Conservation (phyloP, 2,113 vertebrate genomes). For the Bubo blakistoni region DNA sequence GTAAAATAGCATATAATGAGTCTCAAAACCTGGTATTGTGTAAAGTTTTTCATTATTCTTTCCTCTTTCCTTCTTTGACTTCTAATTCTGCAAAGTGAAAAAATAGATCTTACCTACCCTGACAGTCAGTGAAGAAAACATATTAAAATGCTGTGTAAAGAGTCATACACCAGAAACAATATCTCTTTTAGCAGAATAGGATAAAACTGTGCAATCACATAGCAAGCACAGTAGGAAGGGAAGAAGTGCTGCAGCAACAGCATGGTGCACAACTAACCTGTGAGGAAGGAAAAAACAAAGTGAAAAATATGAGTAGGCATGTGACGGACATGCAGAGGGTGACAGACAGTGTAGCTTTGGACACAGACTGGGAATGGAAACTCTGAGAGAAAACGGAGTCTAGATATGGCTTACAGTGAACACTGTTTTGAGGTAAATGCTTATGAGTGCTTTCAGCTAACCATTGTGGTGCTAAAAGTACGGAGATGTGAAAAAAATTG, state of each 20-base stretch:
- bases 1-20: background rate
- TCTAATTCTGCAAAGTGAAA: background rate
- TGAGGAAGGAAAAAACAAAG: background rate
- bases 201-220: background rate
- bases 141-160: background rate
- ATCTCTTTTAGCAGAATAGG: background rate
- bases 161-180: background rate
- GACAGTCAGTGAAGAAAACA: background rate
- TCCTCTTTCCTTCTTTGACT: background rate
- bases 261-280: background rate
- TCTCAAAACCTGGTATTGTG: background rate
- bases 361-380: background rate
- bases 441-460: background rate
- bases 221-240: background rate
- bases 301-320: background rate
- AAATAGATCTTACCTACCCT: background rate
- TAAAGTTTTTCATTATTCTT: background rate
- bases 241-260: background rate
- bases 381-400: background rate
- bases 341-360: background rate
- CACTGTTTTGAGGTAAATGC: background rate
- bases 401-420: background rate
- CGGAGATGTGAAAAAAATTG: background rate
- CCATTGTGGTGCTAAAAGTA: background rate
- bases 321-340: rapidly evolving